Conservation (phyloP, 92 coral and sea anemone species). For the Scolanthus callimorphus region DNA sequence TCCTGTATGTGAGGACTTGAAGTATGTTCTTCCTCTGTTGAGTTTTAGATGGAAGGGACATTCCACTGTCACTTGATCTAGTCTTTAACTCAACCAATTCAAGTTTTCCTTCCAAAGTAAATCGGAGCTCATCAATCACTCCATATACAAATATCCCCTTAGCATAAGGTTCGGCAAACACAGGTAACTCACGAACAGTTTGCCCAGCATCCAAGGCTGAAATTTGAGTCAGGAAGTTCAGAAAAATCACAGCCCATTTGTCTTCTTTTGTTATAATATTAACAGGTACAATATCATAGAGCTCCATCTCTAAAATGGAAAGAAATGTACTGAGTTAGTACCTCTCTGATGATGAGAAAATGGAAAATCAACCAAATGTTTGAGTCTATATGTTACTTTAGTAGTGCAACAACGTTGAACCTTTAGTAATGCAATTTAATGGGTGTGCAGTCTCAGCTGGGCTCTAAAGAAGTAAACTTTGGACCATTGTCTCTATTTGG, state of each 20-base stretch:
- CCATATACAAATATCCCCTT: slow-evolving; percentile 55
- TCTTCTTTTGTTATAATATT: slow-evolving; percentile 47
- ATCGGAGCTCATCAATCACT: slow-evolving; percentile 49
- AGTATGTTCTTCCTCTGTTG: slow-evolving; percentile 41
- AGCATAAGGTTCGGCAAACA: slow-evolving; percentile 51
- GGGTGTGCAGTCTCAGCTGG: too few relatives aligned
- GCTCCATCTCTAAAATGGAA: slow-evolving; percentile 58
- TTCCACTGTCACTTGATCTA: slow-evolving; percentile 15
- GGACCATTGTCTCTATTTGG: too few relatives aligned
- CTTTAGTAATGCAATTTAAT: too few relatives aligned
- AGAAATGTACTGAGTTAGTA: too few relatives aligned
- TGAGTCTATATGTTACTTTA: too few relatives aligned
- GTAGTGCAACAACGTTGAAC: too few relatives aligned
- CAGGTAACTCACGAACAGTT: slow-evolving; percentile 55
- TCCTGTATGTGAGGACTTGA: slow-evolving; percentile 48
- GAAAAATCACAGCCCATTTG: slow-evolving; percentile 49
- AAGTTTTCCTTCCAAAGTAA: slow-evolving; percentile 32
- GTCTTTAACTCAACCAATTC: slow-evolving; percentile 60
- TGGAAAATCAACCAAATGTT: too few relatives aligned
- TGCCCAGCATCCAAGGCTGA: slow-evolving; percentile 45
- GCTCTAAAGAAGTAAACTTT: too few relatives aligned
- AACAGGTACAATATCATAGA: slow-evolving; percentile 42
- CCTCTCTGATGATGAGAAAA: too few relatives aligned
- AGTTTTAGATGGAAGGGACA: slow-evolving; percentile 26
- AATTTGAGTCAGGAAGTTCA: slow-evolving; percentile 55